phyloP scores from a whole-genome alignment of 2,888 invertebrate species.

The Heteromurus nitidus region DNA sequence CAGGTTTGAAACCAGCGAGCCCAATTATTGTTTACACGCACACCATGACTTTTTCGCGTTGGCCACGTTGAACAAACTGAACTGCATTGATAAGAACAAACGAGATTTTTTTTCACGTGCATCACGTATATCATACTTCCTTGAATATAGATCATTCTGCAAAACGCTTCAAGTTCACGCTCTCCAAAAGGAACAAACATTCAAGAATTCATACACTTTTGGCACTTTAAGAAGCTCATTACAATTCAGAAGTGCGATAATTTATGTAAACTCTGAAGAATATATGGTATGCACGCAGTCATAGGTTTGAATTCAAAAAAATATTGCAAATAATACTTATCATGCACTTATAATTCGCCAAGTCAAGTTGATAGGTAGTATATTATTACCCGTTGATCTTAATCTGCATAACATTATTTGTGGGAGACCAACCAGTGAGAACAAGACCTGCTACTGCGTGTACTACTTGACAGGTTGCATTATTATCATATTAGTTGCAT shows the following conservation, averaged over 20 bases:
- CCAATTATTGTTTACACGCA: conserved; percentile 26
- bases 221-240: conserved; percentile 21
- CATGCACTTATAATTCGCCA: not conserved
- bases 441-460: not conserved
- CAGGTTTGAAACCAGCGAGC: conserved; percentile 1
- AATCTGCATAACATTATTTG: conserved; percentile 6
- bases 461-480: conserved; percentile 6
- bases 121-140: too few species aligned
- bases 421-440: not conserved
- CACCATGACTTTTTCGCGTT: not conserved
- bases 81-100: too few species aligned
- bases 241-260: conserved; percentile 19
- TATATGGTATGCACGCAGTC: not conserved
- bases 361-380: too few species aligned
- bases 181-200: too few species aligned
- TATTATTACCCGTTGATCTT: too few species aligned
- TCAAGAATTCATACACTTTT: conserved; percentile 14
- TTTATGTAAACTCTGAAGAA: too few species aligned
- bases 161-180: too few species aligned
- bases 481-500: too few species aligned
- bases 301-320: not conserved
- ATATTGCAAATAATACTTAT: not conserved
- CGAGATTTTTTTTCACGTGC: too few species aligned
- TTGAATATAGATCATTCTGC: too few species aligned
- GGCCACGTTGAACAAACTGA: too few species aligned